phyloP scores from a whole-genome alignment of 2,888 invertebrate species.

The Rotaria sp. region DNA sequence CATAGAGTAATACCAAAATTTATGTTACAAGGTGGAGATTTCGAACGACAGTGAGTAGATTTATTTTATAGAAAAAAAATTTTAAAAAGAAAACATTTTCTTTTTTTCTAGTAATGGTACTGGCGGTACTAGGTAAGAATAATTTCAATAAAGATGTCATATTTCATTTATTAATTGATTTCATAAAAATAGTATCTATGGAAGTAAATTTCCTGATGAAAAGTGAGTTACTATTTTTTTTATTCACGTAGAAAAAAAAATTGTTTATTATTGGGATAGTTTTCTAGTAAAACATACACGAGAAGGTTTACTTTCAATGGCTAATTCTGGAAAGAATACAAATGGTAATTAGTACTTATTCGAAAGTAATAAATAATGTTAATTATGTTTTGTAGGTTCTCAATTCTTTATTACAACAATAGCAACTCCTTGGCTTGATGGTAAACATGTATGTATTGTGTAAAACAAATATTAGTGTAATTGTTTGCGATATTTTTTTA shows the following conservation, averaged over 20 bases:
- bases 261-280: background rate
- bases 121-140: slow-evolving; percentile 25
- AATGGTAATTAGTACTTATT: slow-evolving; percentile 36
- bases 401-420: slow-evolving; percentile 41
- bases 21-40: slow-evolving; percentile 41
- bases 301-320: slow-evolving; percentile 41
- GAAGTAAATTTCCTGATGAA: slow-evolving; percentile 40
- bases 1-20: slow-evolving; percentile 40
- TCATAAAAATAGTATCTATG: slow-evolving; percentile 32
- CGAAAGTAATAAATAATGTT: background rate
- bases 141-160: too few species aligned
- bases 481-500: too few species aligned
- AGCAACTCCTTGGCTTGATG: slow-evolving; percentile 44
- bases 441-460: slow-evolving; percentile 44
- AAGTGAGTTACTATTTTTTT: background rate
- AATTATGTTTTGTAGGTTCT: slow-evolving; percentile 15
- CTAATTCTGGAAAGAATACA: slow-evolving; percentile 41
- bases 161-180: background rate
- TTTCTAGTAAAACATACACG: slow-evolving; percentile 37
- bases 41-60: slow-evolving; percentile 32
- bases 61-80: too few species aligned
- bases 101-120: slow-evolving; percentile 32
- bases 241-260: background rate
- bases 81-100: too few species aligned
- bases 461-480: background rate